Evolutionary conservation across 1,140 invertebrate species (phyloP), one percentile per base, ranked within the genome.

Genomic region (Drosophila parabipectinata): DNA sequence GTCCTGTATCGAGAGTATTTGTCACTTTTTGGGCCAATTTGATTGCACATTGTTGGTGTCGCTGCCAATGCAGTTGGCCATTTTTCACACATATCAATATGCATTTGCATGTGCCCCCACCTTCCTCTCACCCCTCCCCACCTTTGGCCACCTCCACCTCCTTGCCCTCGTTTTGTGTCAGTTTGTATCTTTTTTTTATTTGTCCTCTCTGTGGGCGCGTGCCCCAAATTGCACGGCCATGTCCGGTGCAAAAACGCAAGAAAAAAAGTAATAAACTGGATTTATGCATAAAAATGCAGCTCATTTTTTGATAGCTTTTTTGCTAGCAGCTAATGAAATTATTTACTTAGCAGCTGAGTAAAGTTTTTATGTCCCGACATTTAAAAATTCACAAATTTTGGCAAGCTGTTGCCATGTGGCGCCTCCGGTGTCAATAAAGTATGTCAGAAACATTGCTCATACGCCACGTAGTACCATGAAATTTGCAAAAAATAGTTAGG

Each of bases 21-120:
- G 83, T 87, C 83, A 87, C 83, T 88, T 79, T 76, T 71, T 71
- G 75, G 76, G 58, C 58, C 78, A 64, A 79, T 85, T 80, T 85
- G 77, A 54, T 51, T 74, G 72, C 39, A 48, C 60, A 72, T 63
- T 67, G 74, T 77, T 41, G 76, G 61, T 74, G 77, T 67, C 58
- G 62, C 51, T 61, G 79, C 55, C 79, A 83, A 84, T 85, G 78
- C 78, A 82, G 71, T 85, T 87, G 83, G 58, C 78, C 78, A 88
- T 87, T 88, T 88, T 78, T 87, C 83, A 87, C 83, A 79, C 82
- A 64, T 85, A 63, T 68, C 62, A 72, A 52, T 75, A 61, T 28
- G 41, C 54, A 8, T 26, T 50, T n/a, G 37, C 47, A 47, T 32
- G 37, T n/a, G 9, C 26, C n/a, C 9, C 26, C 44, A 14, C 32